phyloP scores from a whole-genome alignment of 92 coral and sea anemone genomes.

The Galaxea fascicularis region DNA sequence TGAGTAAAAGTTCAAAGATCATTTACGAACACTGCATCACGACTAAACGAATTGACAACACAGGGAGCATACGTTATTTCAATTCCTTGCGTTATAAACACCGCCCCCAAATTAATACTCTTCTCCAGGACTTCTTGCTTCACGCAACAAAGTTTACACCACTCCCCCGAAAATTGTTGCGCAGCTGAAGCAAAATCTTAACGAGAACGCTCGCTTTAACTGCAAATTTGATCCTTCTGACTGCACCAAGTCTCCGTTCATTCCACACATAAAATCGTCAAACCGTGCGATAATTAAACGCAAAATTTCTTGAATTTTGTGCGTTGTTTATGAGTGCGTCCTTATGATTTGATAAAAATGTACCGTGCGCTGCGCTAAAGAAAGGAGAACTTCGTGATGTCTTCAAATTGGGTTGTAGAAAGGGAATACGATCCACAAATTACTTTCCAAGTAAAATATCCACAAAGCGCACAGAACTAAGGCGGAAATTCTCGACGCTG shows the following conservation, averaged over 20 bases:
- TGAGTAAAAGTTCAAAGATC: neutral
- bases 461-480: neutral
- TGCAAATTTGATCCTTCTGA: neutral
- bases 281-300: conserved; percentile 6
- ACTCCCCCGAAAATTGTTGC: conserved; percentile 19
- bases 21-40: neutral
- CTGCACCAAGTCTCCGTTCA: neutral
- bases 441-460: neutral
- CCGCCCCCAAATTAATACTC: conserved; percentile 28
- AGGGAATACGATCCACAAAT: neutral
- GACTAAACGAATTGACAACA: neutral
- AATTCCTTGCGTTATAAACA: neutral
- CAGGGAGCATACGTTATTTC: neutral
- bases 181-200: neutral
- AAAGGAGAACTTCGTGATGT: neutral
- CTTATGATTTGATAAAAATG: neutral
- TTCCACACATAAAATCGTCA: neutral
- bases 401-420: neutral
- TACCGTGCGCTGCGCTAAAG: neutral
- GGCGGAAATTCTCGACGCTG: conserved; percentile 22
- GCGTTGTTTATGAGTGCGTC: conserved; percentile 1
- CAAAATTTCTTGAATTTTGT: neutral
- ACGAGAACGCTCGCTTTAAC: neutral
- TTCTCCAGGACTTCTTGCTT: neutral
- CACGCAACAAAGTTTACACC: neutral